These are phyloP conservation scores for Mesembrinibis cayennensis DNA, from an alignment of 2,113 vertebrate genomes.

Conservation along the genomic window DNA sequence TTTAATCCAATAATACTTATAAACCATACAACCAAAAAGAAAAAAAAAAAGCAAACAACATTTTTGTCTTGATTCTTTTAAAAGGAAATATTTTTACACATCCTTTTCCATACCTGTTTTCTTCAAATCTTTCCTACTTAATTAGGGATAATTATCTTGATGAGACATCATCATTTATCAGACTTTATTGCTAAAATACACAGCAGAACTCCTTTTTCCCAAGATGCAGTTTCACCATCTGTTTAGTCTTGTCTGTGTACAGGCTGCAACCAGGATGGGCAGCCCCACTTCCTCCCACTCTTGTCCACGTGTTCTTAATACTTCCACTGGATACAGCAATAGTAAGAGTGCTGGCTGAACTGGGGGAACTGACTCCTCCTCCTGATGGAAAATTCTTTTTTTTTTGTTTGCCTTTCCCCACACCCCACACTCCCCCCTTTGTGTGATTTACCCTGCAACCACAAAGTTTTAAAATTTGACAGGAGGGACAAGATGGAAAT, in stretches of 20 bases:
- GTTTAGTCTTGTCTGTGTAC: background rate
- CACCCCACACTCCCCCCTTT: too few species aligned
- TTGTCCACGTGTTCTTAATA: background rate
- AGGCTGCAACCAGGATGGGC: too few species aligned
- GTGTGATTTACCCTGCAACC: background rate
- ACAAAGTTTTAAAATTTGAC: background rate
- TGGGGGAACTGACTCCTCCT: background rate
- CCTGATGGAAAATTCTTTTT: background rate
- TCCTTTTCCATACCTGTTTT: background rate
- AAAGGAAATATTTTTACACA: background rate
- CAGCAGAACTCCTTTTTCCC: background rate
- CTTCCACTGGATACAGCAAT: background rate
- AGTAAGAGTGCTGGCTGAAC: background rate
- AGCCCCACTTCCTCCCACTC: background rate
- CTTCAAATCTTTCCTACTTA: background rate
- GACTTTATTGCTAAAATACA: background rate
- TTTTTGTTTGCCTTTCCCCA: too few species aligned
- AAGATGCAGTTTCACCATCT: background rate
- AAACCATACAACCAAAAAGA: background rate
- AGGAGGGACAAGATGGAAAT: background rate
- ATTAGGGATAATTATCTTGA: background rate
- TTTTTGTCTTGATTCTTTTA: background rate
- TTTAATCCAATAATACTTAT: background rate
- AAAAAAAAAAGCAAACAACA: background rate
- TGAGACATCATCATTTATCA: background rate